Conservation (phyloP, 2,113 vertebrate species). For the Ameiurus melas region DNA sequence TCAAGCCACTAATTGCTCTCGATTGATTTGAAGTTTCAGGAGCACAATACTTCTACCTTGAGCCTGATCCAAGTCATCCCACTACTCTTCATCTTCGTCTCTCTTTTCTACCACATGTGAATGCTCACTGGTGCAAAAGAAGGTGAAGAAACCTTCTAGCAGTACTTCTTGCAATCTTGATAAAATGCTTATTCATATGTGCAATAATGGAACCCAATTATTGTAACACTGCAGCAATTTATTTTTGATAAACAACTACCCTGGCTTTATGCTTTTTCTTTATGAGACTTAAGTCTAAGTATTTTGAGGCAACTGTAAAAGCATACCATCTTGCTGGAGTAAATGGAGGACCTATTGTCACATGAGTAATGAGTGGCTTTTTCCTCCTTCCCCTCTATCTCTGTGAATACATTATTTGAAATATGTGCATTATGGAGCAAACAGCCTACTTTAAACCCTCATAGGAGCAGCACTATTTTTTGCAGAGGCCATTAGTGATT, state of each 20-base stretch:
- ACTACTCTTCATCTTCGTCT: not conserved
- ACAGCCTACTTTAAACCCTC: slow-evolving; percentile 43
- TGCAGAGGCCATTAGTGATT: slow-evolving; percentile 47
- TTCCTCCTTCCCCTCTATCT: slow-evolving; percentile 14
- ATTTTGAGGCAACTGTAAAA: slow-evolving; percentile 4
- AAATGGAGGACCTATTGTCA: slow-evolving; percentile 11
- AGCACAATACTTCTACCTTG: not conserved
- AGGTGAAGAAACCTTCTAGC: not conserved
- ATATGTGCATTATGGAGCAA: slow-evolving; percentile 39
- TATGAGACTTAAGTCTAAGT: not conserved
- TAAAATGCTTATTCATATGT: slow-evolving; percentile 4
- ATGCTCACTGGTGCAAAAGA: not conserved
- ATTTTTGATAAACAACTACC: not conserved
- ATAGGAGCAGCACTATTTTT: slow-evolving; percentile 38
- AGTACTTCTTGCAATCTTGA: not conserved
- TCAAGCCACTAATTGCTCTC: slow-evolving; percentile 22
- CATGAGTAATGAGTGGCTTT: slow-evolving; percentile 31
- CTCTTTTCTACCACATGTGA: not conserved
- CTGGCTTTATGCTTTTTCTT: not conserved
- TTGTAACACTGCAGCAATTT: slow-evolving; percentile 7
- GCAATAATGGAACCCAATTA: slow-evolving; percentile 17
- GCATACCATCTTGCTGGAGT: not conserved
- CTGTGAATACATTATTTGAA: slow-evolving; percentile 36
- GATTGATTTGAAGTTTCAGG: slow-evolving; percentile 22
- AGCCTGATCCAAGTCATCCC: not conserved